Conservation (phyloP, 1,140 invertebrate genomes). For the Paracyclopina nana region DNA sequence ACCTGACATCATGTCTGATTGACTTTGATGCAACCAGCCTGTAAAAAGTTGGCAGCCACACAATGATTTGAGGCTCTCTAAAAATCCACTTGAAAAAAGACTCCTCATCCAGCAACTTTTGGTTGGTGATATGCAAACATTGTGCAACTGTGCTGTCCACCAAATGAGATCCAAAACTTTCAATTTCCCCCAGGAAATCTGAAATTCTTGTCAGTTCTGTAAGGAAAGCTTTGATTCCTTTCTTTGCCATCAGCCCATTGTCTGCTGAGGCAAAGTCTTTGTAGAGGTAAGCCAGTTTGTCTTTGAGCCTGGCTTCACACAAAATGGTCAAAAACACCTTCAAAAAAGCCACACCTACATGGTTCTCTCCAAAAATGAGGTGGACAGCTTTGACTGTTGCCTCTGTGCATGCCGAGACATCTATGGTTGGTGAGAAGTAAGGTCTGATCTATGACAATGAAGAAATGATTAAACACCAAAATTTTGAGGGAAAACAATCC, state of each 20-base stretch:
- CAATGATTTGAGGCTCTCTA: conserved; percentile 35
- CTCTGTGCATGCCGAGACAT: conserved; percentile 17
- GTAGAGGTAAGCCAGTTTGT: conserved; percentile 42
- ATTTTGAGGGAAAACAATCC: too few species aligned
- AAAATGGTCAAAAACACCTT: conserved; percentile 40
- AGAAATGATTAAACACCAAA: conserved; percentile 15
- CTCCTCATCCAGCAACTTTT: conserved; percentile 25
- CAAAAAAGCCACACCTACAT: conserved; percentile 33
- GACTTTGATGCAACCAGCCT: conserved; percentile 34
- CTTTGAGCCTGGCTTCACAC: conserved; percentile 34
- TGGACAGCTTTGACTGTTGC: conserved; percentile 10
- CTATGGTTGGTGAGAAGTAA: conserved; percentile 17
- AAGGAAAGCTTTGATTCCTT: too few species aligned
- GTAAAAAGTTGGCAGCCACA: conserved; percentile 39
- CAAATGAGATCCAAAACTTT: not conserved
- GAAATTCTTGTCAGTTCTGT: not conserved
- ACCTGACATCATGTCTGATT: conserved; percentile 35
- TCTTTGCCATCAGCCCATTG: conserved; percentile 3
- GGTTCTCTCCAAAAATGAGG: conserved; percentile 18
- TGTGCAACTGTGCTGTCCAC: not conserved
- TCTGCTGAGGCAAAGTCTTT: conserved; percentile 40
- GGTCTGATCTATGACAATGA: conserved; percentile 5
- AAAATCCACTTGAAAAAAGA: conserved; percentile 36
- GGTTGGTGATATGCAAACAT: not conserved
- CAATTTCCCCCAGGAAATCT: not conserved